Base-by-base conservation (phyloP, 2,888 invertebrate species). In the Parnassius mnemosyne region DNA sequence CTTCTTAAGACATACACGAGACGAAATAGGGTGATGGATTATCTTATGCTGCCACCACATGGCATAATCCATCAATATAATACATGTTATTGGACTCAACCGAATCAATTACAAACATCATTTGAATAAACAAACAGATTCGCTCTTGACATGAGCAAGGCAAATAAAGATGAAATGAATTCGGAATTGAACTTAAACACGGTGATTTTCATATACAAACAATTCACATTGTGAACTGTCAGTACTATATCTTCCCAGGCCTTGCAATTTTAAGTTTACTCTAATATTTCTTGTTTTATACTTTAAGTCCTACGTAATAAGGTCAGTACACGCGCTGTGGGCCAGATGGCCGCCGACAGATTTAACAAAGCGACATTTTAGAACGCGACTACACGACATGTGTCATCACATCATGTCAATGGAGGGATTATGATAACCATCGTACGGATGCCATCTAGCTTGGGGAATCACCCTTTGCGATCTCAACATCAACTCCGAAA, bases 331-430 rank as follows among this genome's bases (percentile, higher is more conserved):
- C 66, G 65, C 57, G 57, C 73, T 66, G 50, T 63, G 53, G 70
- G 64, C 70, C 62, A 69, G 63, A 67, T 69, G 65, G 67, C 65
- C 56, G 67, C 66, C 69, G 66, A 70, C 66, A 68, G 72, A 77
- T 79, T 81, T 87, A 85, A 87, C 81, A 83, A 83, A 86, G 78
- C 78, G 79, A 85, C 84, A 85, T 88, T 90, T 85, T 87, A 84
- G 81, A 85, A 81, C 85, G 82, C 86, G 84, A 84, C 80, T 76
- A 75, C 84, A 84, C 89, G 91, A 90, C 90, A 91, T 91, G 90
- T 91, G 91, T 91, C 91, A 88, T 91, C 91, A 91, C 91, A 91
- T 91, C 86, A 89, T 83, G 87, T 91, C 90, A 89, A 89, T 89
- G 89, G 84, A 82, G 85, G 89, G 91, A 91, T 91, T 91, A 91